Base-by-base conservation (phyloP, 2,797 vertebrate genomes). In the Bovichtus variegatus region DNA sequence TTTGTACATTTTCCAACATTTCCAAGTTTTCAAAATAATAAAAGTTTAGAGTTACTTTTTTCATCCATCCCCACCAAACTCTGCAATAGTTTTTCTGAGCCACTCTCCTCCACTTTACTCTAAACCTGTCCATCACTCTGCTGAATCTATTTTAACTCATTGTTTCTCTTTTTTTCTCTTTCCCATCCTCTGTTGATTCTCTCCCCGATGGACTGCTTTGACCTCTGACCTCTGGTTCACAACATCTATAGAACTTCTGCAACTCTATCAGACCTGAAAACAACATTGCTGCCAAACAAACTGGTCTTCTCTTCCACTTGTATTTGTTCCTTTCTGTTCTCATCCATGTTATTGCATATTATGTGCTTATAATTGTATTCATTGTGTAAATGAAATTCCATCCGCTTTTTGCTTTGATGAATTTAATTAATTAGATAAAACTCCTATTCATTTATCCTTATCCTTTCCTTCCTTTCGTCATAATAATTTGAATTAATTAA, bases 141-240 rank as follows among this genome's bases (percentile, higher is more conserved):
- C 62, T 59, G 41, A 63, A 75, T 82, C 29, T 65, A 5, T 76
- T 80, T 82, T 55, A 68, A 59, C 67, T 43, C 3, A 25, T 67
- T 78, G 66, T 64, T 62, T 72, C 18, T 41, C 19, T 61, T 51
- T 54, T 46, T 70, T 23, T 78, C 76, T 77, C 50, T 44, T 74
- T 78, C 66, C 47, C 66, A 71, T 81, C 62, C 64, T 73, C 58
- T 51, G 54, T 36, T 57, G 65, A 88, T 79, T 80, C 69, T 70
- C 59, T 76, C 36, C 64, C 60, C 85, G 87, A 88, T 77, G 74
- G 65, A 78, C 72, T 44, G n/a, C 47, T 67, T 1, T 87, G 81
- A 90, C 88, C 84, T 78, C 76, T 47, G 62, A 78, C 81, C n/a
- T 57, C 60, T 15, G 8, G 87, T 87, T 92, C 91, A 91, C 83